Conservation (phyloP, 2,113 vertebrate genomes). For the Garra rufa region DNA sequence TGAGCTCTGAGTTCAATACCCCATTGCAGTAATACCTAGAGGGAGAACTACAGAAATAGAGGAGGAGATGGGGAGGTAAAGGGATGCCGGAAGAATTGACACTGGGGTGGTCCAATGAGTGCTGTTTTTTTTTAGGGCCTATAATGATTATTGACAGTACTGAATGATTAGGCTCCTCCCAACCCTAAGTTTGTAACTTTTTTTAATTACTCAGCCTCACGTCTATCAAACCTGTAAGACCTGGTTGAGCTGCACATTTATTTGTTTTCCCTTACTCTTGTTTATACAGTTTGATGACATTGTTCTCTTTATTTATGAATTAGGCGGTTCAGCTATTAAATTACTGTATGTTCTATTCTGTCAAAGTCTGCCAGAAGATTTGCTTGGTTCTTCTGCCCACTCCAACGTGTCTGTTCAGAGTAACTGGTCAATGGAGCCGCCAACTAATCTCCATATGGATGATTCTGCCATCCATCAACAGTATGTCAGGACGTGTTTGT, state of each 20-base stretch:
- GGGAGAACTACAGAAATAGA: too few species aligned
- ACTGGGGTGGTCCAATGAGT: too few species aligned
- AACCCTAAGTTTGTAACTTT: too few species aligned
- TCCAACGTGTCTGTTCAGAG: conserved; percentile 35
- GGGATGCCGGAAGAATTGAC: too few species aligned
- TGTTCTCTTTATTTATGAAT: neutral
- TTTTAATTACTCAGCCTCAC: too few species aligned
- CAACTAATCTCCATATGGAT: neutral
- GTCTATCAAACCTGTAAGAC: too few species aligned
- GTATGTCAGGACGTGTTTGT: neutral
- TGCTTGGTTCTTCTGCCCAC: neutral
- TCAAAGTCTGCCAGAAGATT: neutral
- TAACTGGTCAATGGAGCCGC: neutral
- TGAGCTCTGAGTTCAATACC: too few species aligned
- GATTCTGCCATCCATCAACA: neutral
- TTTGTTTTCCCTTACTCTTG: neutral
- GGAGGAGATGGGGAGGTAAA: too few species aligned
- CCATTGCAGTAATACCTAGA: too few species aligned
- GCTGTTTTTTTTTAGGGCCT: too few species aligned
- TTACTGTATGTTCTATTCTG: neutral
- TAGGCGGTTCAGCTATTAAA: neutral
- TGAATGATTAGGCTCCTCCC: too few species aligned
- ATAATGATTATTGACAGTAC: too few species aligned
- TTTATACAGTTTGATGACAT: neutral
- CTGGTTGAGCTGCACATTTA: neutral